Base-by-base conservation (phyloP, 2,888 invertebrate genomes). In the Melangyna quadrimaculata region DNA sequence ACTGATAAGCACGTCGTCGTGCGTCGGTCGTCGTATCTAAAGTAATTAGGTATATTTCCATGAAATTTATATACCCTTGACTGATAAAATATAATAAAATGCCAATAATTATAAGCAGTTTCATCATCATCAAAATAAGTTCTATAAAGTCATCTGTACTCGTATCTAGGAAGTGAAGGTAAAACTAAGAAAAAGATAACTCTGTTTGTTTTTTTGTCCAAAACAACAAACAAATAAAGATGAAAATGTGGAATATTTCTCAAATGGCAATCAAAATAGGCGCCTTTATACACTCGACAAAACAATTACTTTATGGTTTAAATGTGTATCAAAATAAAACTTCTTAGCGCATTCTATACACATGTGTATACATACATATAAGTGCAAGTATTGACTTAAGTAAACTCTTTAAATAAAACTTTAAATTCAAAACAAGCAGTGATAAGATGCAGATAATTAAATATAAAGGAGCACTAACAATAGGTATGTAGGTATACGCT, bases 21-120 rank as follows among this genome's bases (percentile, higher is more conserved):
- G n/a, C n/a, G n/a, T n/a, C n/a, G n/a, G n/a, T n/a, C 10, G 14
- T 48, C 48, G n/a, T 65, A 65, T 43, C 65, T 19, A 19, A 9
- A 29, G 29, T 7, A 32, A 22, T 65, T 65, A 32, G 65, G 48
- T 35, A 65, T 32, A 65, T 65, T 65, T 65, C 65, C 65, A 65
- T 45, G 22, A 32, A n/a, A 8, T 9, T 32, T 32, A 43, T 63
- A 48, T 14, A 32, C 48, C 65, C 65, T 65, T 65, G 48, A 48
- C 65, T 65, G 65, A 65, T 65, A 22, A 48, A 48, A 43, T 3
- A 24, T 27, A 61, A 27, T 37, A 61, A 63, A 10, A 24, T 43
- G 5, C 10, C 17, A 63, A 63, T 24, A 63, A 63, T 24, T 24
- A 14, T 24, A 6, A 12, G 12, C 22, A 48, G 14, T 48, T 22